Conservation (phyloP, 2,113 vertebrate species). For the Anarrhichthys ocellatus region DNA sequence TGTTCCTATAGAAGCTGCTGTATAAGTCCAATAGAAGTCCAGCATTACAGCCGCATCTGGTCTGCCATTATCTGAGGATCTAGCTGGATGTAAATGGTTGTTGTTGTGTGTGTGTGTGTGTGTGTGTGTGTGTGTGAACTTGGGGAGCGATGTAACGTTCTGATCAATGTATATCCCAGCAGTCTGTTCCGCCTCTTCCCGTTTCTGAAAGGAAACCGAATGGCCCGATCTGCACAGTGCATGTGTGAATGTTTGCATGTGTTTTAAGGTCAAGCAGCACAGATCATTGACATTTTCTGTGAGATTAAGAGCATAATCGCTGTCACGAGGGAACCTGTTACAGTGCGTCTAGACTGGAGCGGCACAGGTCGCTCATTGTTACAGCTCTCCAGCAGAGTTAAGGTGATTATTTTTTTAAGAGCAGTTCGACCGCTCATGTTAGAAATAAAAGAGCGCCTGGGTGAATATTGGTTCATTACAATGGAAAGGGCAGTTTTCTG, state of each 20-base stretch:
- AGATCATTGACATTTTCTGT: constrained; percentile 62
- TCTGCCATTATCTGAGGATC: constrained; percentile 26
- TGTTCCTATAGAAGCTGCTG: constrained; percentile 22
- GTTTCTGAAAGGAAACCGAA: constrained; percentile 15
- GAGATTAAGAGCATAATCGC: constrained; percentile 66
- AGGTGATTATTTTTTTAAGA: constrained; percentile 40
- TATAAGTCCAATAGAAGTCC: constrained; percentile 36
- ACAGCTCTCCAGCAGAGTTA: constrained; percentile 23
- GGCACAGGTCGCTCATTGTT: constrained; percentile 57
- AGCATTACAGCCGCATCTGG: constrained; percentile 60
- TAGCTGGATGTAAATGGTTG: neutral
- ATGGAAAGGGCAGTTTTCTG: neutral
- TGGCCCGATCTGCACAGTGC: neutral
- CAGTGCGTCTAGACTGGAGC: constrained; percentile 61
- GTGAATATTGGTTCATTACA: neutral
- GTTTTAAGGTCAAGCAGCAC: constrained; percentile 43
- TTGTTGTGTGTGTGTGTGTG: too few species aligned
- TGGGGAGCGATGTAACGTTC: constrained; percentile 8
- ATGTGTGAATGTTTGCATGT: constrained; percentile 2
- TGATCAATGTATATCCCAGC: constrained; percentile 34
- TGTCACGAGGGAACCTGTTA: constrained; percentile 58
- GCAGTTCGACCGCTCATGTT: neutral
- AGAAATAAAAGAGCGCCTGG: neutral
- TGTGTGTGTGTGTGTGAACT: neutral
- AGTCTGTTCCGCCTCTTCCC: constrained; percentile 31